Conservation (phyloP, 2,888 invertebrate genomes). For the Dromius quadrimaculatus region DNA sequence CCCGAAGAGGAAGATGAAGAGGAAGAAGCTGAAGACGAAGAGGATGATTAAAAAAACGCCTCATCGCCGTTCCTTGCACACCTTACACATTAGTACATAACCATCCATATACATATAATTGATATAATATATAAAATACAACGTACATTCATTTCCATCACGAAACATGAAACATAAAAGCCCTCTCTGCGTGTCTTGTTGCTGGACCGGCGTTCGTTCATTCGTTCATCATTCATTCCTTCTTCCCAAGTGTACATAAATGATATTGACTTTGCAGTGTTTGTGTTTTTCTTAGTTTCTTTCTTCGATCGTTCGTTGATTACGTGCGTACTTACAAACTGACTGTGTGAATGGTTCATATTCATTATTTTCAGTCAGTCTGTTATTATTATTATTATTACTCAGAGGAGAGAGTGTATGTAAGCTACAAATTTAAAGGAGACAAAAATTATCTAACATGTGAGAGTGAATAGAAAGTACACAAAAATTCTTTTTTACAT, state of each 20-base stretch:
- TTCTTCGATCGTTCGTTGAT: constrained; percentile 60
- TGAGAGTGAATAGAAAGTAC: constrained; percentile 53
- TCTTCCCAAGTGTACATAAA: constrained; percentile 68
- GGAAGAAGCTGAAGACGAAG: constrained; percentile 76
- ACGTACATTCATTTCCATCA: background rate
- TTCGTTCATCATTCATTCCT: constrained; percentile 52
- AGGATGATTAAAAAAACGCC: constrained; percentile 68
- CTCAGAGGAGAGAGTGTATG: constrained; percentile 52
- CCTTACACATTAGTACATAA: constrained; percentile 19
- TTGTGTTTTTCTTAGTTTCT: constrained; percentile 54
- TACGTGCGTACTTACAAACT: constrained; percentile 65
- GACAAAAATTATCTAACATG: constrained; percentile 52
- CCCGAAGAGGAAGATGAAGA: constrained; percentile 74
- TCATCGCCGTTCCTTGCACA: constrained; percentile 6
- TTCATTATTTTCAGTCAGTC: constrained; percentile 50
- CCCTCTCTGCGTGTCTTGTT: constrained; percentile 62
- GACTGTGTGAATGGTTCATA: constrained; percentile 53
- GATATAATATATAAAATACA: constrained; percentile 22
- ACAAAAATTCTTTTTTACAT: constrained; percentile 62
- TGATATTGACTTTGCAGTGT: constrained; percentile 52
- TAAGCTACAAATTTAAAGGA: constrained; percentile 41
- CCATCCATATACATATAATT: constrained; percentile 14
- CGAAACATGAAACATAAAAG: constrained; percentile 12
- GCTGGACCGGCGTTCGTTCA: constrained; percentile 47
- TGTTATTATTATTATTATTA: constrained; percentile 45